Percentiles rank a stretch among this genome's conserved stretches.
These are phyloP conservation scores for Psammodynastes pulverulentus DNA, from an alignment of 2,113 vertebrate genomes.

Conservation along the genomic window DNA sequence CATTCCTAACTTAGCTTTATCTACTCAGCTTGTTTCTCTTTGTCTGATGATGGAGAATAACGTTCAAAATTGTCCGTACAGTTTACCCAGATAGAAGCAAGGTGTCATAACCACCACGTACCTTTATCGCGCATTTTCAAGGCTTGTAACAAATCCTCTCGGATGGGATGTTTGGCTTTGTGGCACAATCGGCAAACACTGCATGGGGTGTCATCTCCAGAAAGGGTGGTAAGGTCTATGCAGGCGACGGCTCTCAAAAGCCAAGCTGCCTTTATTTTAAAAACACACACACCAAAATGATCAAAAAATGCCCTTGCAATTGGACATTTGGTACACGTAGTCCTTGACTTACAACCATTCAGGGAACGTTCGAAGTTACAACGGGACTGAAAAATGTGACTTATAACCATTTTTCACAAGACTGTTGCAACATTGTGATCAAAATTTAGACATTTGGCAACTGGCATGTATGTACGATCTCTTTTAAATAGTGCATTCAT, in stretches of 20 bases:
- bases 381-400: background rate
- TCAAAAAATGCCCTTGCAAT: background rate
- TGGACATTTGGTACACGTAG: background rate
- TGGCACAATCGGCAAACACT: constrained; percentile 88
- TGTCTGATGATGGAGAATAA: background rate
- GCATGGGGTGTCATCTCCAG: constrained; percentile 87
- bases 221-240: constrained; percentile 92
- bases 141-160: constrained; percentile 79
- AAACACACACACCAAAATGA: constrained; percentile 1
- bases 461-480: too few species aligned
- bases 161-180: constrained; percentile 88
- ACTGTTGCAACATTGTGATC: too few species aligned
- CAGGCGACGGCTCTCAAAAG: constrained; percentile 88
- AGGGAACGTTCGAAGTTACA: background rate
- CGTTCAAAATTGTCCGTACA: background rate
- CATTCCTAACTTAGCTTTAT: background rate
- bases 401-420: background rate
- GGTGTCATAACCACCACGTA: constrained; percentile 38
- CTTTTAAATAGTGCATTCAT: too few species aligned
- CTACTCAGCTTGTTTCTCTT: background rate
- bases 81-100: background rate
- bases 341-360: background rate
- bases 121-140: constrained; percentile 88
- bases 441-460: too few species aligned
- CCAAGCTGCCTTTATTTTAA: constrained; percentile 83